Conservation (phyloP, 2,797 vertebrate species). For the Enteromius fasciolatus region DNA sequence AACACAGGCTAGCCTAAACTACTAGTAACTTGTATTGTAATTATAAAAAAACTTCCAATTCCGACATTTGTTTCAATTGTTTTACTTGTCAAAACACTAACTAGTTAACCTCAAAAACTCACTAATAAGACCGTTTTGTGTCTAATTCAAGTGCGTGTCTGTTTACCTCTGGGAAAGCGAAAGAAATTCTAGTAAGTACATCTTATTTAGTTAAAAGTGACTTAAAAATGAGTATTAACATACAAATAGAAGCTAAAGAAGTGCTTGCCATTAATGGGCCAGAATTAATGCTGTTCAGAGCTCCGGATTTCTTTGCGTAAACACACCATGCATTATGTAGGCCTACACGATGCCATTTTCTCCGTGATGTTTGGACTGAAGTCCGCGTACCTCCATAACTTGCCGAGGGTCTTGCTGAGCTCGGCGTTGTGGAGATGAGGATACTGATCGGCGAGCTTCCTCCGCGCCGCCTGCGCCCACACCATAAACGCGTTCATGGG, state of each 20-base stretch:
- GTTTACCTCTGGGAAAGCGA: background rate
- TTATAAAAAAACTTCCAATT: background rate
- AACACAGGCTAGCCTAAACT: background rate
- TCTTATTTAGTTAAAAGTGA: background rate
- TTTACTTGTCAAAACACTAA: background rate
- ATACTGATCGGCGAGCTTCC: slow-evolving; percentile 93
- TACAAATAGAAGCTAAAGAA: background rate
- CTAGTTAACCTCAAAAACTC: background rate
- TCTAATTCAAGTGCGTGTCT: background rate
- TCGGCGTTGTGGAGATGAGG: slow-evolving; percentile 96
- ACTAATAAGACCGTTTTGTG: background rate
- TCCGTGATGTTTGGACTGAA: background rate
- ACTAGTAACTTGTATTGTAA: background rate
- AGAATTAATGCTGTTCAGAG: background rate
- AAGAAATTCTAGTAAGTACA: background rate
- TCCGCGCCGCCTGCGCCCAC: slow-evolving; percentile 92
- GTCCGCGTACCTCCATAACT: slow-evolving; percentile 84
- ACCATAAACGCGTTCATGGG: slow-evolving; percentile 96
- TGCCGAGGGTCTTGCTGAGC: slow-evolving; percentile 95
- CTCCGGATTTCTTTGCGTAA: background rate
- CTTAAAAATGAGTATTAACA: background rate
- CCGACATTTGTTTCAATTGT: background rate
- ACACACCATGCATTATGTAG: background rate
- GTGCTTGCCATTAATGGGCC: background rate
- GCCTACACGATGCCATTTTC: too few species aligned